Evolutionary conservation across 2,888 invertebrate species (phyloP).

Genomic region (Galerucella calmariensis): DNA sequence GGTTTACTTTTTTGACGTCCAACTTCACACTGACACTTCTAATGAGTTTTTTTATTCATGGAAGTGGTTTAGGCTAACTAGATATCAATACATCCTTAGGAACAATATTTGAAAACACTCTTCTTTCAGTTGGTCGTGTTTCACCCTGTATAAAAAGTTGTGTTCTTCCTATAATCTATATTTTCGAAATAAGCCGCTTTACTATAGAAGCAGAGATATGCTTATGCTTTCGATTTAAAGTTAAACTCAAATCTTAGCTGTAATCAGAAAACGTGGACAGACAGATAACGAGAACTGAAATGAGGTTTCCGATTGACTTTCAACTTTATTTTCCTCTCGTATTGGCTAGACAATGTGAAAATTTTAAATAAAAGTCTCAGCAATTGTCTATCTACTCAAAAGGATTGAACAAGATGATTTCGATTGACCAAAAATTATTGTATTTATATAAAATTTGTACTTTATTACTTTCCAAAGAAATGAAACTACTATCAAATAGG

Average conservation of each 20-base stretch:
- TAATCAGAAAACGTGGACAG: slow-evolving; percentile 24
- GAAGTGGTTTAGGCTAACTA: no score
- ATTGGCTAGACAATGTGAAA: neutral
- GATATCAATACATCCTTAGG: no score
- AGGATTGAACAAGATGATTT: neutral
- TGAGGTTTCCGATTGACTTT: slow-evolving; percentile 13
- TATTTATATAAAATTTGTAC: no score
- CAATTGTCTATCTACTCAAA: neutral
- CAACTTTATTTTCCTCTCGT: neutral
- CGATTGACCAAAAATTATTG: no score
- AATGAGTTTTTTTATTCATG: no score
- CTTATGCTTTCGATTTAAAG: slow-evolving; percentile 10
- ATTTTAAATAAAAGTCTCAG: neutral
- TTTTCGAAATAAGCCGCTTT: neutral
- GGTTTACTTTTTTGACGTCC: no score
- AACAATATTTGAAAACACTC: no score
- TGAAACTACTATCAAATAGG: no score
- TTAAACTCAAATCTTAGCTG: slow-evolving; percentile 9
- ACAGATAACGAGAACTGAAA: slow-evolving; percentile 16
- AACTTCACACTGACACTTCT: no score
- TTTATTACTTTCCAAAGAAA: no score
- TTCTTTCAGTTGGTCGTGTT: no score
- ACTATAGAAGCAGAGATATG: neutral
- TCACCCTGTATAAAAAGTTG: no score
- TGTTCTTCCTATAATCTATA: neutral